phyloP scores from a whole-genome alignment of 2,797 vertebrate species.

The Crypturellus tataupa region DNA sequence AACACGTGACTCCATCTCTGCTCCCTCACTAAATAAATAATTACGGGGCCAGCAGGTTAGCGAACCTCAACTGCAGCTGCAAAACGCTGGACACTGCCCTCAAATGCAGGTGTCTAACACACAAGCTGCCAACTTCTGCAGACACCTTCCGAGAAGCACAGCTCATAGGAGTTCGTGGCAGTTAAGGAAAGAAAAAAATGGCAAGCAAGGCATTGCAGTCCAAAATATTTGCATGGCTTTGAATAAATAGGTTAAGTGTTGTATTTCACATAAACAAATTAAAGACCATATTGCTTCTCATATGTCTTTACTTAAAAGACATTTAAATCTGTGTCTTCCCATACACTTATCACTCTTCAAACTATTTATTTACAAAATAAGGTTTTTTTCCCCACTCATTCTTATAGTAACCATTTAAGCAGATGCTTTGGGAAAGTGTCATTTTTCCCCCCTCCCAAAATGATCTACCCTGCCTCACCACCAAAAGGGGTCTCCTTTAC shows the following conservation, averaged over 20 bases:
- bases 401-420: accelerated
- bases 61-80: slow-evolving; percentile 44
- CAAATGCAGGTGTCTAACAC: neutral
- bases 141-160: neutral
- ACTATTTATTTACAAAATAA: neutral
- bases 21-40: slow-evolving; percentile 68
- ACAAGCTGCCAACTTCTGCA: neutral
- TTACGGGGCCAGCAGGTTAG: slow-evolving; percentile 57
- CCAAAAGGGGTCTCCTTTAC: neutral
- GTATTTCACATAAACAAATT: neutral
- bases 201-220: neutral
- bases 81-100: neutral
- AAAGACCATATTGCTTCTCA: neutral
- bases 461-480: neutral
- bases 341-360: accelerated
- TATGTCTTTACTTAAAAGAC: neutral
- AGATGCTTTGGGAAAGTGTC: accelerated
- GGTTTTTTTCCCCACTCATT: too few relatives aligned
- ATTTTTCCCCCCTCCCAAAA: neutral
- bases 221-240: neutral
- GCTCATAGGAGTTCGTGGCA: neutral
- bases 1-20: slow-evolving; percentile 9
- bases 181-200: neutral
- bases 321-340: neutral
- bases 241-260: accelerated